Conservation (phyloP, 2,888 invertebrate genomes). For the Epirrita christyi region DNA sequence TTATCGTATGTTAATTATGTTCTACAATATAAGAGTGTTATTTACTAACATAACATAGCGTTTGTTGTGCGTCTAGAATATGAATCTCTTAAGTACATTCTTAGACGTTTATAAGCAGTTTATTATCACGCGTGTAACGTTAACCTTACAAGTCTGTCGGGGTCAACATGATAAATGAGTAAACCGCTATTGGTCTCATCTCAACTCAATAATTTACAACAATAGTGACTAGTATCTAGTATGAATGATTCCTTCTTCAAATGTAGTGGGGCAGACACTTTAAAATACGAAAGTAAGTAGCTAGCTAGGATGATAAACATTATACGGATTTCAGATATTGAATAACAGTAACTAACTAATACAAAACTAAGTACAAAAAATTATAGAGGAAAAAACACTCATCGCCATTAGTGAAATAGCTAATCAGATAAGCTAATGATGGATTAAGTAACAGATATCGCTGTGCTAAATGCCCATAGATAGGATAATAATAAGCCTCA, state of each 20-base stretch:
- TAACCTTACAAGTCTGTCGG: constrained; percentile 44
- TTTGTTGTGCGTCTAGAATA: background rate
- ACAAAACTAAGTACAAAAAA: background rate
- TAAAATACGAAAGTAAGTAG: too few species aligned
- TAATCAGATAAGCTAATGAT: constrained; percentile 11
- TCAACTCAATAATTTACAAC: constrained; percentile 6
- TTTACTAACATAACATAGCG: too few species aligned
- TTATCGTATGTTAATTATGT: background rate
- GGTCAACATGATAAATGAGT: constrained; percentile 44
- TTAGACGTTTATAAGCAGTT: constrained; percentile 22
- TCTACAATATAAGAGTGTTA: too few species aligned
- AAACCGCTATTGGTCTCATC: constrained; percentile 22
- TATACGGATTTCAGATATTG: background rate
- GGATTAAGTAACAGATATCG: background rate
- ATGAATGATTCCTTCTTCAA: too few species aligned
- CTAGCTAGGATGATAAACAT: background rate
- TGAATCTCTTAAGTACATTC: background rate
- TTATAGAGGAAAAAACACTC: background rate
- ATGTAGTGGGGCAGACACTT: too few species aligned
- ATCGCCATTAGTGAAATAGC: background rate
- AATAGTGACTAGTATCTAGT: background rate
- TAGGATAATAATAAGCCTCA: background rate
- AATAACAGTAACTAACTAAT: background rate
- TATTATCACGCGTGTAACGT: constrained; percentile 30
- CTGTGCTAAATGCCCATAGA: background rate